Evolutionary conservation across 1,140 invertebrate genomes (phyloP), one percentile per base, ranked within the genome.

Genomic region (Gyrodactylus bullatarudis): DNA sequence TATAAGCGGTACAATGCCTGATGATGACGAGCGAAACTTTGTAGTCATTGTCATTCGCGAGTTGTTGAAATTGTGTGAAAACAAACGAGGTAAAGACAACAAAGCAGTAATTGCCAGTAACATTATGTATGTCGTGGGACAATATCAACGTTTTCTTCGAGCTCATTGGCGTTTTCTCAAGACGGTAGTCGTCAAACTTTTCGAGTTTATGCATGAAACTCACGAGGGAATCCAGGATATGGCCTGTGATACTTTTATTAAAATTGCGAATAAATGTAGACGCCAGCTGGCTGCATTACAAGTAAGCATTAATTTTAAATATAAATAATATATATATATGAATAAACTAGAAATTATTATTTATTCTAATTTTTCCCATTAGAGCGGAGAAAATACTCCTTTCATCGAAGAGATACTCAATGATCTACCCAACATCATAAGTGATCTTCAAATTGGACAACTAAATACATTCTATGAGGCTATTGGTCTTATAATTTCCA

Each of bases 111-210:
- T 99, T 78, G 95, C 95, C 1, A 96, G 92, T 75, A 98, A 99
- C 81, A 99, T 99, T 76, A 99, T 99, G 95, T 99, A 99, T 81
- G 94, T 99, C 75, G 95, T 99, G 26, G 95, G 95, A 24, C 95
- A 99, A 79, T 99, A 99, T 84, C 95, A 95, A 71, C 84, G 94
- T 69, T 99, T 99, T 83, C 83, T 99, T 54, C 83, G 91, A 77
- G 92, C 91, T n/a, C 95, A 99, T 82, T 99, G 95, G 95, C 93
- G 95, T 81, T 99, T 99, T 82, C 84, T 99, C n/a, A 99, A 99
- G 83, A 99, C 95, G 74, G 95, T 99, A 78, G 93, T 99, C 69
- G 98, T 98, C 83, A 99, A 99, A 84, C 83, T 99, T 27, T 99
- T 99, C 84, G 95, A 99, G 83, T 99, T 99, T 80, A 99, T 99